Conservation (phyloP, 2,797 vertebrate genomes). For the Sciaenops ocellatus region DNA sequence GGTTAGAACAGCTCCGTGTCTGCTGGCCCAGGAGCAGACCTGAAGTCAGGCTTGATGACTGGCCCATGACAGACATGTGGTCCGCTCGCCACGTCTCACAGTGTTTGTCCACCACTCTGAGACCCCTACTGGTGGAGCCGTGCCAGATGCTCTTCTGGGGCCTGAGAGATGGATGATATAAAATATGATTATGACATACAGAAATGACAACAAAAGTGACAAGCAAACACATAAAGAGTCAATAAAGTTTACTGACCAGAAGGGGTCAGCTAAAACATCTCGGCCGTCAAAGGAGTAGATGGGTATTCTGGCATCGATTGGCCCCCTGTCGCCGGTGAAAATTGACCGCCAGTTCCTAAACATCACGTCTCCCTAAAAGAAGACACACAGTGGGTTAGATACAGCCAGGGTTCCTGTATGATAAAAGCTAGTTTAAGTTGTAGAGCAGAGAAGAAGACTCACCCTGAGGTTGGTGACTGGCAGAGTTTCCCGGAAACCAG, state of each 20-base stretch:
- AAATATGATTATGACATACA: background rate
- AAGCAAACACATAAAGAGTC: background rate
- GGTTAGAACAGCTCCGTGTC: slow-evolving; percentile 91
- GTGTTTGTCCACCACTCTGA: slow-evolving; percentile 89
- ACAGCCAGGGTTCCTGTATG: too few relatives aligned
- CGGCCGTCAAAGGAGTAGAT: slow-evolving; percentile 97
- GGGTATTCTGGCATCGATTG: slow-evolving; percentile 86
- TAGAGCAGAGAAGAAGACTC: slow-evolving; percentile 20
- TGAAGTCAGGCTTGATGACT: slow-evolving; percentile 89
- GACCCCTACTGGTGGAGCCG: slow-evolving; percentile 88
- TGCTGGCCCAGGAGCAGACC: slow-evolving; percentile 93
- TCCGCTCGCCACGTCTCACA: slow-evolving; percentile 93
- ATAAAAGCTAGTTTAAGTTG: background rate
- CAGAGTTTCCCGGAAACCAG: slow-evolving; percentile 73
- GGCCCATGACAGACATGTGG: slow-evolving; percentile 87
- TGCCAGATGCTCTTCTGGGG: slow-evolving; percentile 96
- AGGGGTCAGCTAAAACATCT: slow-evolving; percentile 91
- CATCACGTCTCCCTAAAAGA: slow-evolving; percentile 90
- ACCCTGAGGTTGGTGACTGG: slow-evolving; percentile 94
- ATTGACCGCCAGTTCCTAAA: slow-evolving; percentile 93
- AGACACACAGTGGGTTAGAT: background rate
- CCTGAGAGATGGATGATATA: slow-evolving; percentile 76
- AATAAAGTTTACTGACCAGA: slow-evolving; percentile 88
- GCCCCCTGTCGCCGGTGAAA: slow-evolving; percentile 88
- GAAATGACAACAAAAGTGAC: background rate